phyloP scores from a whole-genome alignment of 2,888 invertebrate genomes.

The Teleiodes luculella region DNA sequence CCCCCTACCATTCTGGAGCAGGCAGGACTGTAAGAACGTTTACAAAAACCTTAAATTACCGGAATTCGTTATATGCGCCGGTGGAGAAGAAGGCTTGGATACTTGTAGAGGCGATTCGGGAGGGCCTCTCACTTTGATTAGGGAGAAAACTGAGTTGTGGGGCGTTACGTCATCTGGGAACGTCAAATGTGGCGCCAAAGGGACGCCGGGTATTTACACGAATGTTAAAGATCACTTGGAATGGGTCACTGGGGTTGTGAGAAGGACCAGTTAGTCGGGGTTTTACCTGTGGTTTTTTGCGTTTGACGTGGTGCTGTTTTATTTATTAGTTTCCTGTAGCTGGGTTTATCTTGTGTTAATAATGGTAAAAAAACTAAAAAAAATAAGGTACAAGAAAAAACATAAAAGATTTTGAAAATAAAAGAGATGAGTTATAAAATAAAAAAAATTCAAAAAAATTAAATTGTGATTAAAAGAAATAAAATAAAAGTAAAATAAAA shows the following conservation, averaged over 20 bases:
- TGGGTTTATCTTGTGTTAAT: neutral
- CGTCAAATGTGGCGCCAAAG: constrained; percentile 39
- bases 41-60: constrained; percentile 35
- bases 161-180: constrained; percentile 50
- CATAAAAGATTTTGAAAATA: too few relatives aligned
- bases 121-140: constrained; percentile 43
- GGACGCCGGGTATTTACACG: constrained; percentile 49
- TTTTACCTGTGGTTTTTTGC: neutral
- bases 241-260: constrained; percentile 39
- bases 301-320: neutral
- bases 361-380: neutral
- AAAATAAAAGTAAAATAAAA: too few relatives aligned
- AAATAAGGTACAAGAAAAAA: neutral
- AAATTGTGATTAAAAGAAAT: too few relatives aligned
- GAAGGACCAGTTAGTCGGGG: neutral
- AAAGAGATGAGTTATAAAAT: too few relatives aligned
- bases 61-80: constrained; percentile 46
- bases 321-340: neutral
- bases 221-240: constrained; percentile 41
- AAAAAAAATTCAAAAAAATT: too few relatives aligned
- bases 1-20: constrained; percentile 38
- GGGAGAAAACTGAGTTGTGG: constrained; percentile 36
- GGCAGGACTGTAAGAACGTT: constrained; percentile 29
- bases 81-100: constrained; percentile 43
- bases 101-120: constrained; percentile 58